A percentile compares a stretch with the other conserved stretches of the same genome.
Evolutionary conservation across 2,113 vertebrate species (phyloP).

Genomic region (Ptyas mucosa): DNA sequence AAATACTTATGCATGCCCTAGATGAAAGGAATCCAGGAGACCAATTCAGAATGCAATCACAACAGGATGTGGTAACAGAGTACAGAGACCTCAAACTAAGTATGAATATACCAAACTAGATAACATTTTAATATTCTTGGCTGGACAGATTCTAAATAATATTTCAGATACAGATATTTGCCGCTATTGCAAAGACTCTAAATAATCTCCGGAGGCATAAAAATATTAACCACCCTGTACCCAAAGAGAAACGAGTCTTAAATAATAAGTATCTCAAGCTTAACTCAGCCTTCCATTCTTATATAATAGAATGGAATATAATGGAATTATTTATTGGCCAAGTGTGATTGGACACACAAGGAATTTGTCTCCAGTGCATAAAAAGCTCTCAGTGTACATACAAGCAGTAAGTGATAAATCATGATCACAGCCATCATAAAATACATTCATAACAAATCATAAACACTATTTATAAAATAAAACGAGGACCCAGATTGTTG

Average conservation of each 20-base stretch:
- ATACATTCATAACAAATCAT: too few species aligned
- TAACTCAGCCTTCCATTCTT: neutral
- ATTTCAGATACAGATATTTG: neutral
- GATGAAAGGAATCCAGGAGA: neutral
- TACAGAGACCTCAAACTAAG: neutral
- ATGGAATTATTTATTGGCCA: too few species aligned
- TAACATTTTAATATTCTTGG: neutral
- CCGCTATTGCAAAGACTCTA: neutral
- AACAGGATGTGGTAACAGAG: neutral
- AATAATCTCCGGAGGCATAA: neutral
- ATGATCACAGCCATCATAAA: too few species aligned
- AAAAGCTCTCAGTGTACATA: too few species aligned
- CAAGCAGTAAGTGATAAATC: too few species aligned
- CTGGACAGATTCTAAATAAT: neutral
- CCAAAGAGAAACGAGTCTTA: neutral
- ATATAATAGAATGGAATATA: too few species aligned
- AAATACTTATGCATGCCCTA: neutral
- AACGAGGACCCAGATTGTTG: neutral
- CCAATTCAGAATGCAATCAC: neutral
- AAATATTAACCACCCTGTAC: neutral
- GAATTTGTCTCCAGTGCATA: too few species aligned
- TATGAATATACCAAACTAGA: neutral
- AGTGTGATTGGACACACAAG: too few species aligned
- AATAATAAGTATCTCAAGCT: neutral
- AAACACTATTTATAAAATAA: neutral